These are phyloP conservation scores for Tylochromis polylepis DNA, from an alignment of 2,113 vertebrate genomes.

Conservation along the genomic window DNA sequence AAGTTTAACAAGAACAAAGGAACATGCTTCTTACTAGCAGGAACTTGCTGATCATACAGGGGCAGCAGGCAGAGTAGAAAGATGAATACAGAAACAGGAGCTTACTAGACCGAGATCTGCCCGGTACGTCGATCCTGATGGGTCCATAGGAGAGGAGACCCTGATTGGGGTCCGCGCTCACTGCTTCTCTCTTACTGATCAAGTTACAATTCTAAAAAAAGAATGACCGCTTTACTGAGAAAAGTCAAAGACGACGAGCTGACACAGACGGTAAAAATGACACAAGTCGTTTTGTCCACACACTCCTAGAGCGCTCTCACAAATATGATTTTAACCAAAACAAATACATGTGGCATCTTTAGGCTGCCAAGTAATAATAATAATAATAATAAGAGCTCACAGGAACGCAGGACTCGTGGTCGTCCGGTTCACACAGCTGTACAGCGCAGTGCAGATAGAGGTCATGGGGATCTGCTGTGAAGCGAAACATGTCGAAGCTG, in stretches of 20 bases:
- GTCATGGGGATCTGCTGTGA: slow-evolving; percentile 34
- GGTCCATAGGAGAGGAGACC: slow-evolving; percentile 72
- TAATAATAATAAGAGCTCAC: slow-evolving; percentile 31
- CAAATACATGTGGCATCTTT: not conserved
- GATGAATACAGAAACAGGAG: not conserved
- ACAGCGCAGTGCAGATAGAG: slow-evolving; percentile 74
- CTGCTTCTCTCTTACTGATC: slow-evolving; percentile 60
- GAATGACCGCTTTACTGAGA: not conserved
- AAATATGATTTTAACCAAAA: not conserved
- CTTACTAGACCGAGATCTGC: slow-evolving; percentile 47
- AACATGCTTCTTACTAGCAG: not conserved
- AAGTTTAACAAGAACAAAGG: not conserved
- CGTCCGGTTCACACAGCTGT: slow-evolving; percentile 64
- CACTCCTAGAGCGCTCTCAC: not conserved
- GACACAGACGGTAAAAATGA: not conserved
- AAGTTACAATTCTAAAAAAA: slow-evolving; percentile 63
- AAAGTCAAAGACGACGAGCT: not conserved
- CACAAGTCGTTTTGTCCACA: not conserved
- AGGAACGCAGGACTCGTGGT: slow-evolving; percentile 54
- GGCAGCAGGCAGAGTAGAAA: not conserved
- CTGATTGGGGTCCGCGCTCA: slow-evolving; percentile 1
- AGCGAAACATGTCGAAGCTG: slow-evolving; percentile 75
- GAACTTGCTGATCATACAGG: not conserved
- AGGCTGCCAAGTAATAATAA: not conserved
- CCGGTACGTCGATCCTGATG: slow-evolving; percentile 53